Base-by-base conservation (phyloP, 2,113 vertebrate species). In the Amblyornis subalaris region DNA sequence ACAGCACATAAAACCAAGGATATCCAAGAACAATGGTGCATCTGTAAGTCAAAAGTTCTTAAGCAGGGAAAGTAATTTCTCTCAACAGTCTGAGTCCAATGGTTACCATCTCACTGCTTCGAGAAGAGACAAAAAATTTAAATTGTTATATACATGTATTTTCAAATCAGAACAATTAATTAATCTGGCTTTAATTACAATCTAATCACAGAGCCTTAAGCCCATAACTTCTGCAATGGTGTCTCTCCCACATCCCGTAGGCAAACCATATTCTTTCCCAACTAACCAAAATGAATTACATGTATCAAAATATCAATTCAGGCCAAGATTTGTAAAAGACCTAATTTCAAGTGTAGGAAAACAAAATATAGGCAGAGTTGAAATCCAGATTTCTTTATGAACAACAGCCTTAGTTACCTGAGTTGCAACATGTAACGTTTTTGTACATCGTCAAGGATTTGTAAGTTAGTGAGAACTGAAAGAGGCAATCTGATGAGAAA, bases 121-220 rank as follows among this genome's bases (percentile, higher is more conserved):
- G 20, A 33, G 24, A 74, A 77, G 60, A 53, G 7, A 47, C 3
- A 73, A 67, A 89, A 73, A 62, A 5, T 0, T 44, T 67, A 54
- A 62, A 81, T 24, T 62, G 1, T 12, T 70, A 33, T 33, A 83
- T 31, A 35, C 26, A 8, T 35, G 48, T 13, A 51, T 44, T 92
- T 81, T 89, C 36, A 85, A 65, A 65, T 44, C 36, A 79, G 29
- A 92, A 81, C 7, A 66, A 70, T 35, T 58, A 64, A 88, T 70
- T 92, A 62, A 47, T 77, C 25, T 73, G n/a, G 29, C 29, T 58
- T 86, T 85, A 23, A 74, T 38, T 47, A 48, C n/a, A 58, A 48
- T 12, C 13, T 50, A 64, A 80, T 7, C 7, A 51, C 28, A 65
- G 35, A 77, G 22, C 31, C 14, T 72, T 78, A 69, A 75, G 4